Percentiles rank a stretch among this genome's conserved stretches.
phyloP scores from a whole-genome alignment of 2,113 vertebrate species.

The Alethe castanea region DNA sequence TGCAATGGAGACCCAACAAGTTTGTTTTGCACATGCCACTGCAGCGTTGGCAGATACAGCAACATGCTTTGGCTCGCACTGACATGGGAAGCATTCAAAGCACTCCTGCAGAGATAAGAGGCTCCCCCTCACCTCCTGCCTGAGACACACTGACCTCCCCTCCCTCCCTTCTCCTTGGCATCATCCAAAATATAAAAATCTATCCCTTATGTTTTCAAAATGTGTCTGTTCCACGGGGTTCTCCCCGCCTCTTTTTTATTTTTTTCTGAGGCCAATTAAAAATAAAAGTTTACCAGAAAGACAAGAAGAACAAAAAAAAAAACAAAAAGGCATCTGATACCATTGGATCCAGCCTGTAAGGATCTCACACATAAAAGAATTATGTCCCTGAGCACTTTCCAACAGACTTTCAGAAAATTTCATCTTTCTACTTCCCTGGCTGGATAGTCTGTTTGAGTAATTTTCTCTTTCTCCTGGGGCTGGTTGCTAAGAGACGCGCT shows the following conservation, averaged over 20 bases:
- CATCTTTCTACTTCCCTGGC: conserved; percentile 66
- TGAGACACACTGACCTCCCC: background rate
- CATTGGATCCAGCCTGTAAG: conserved; percentile 22
- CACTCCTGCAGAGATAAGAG: background rate
- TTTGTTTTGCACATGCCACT: conserved; percentile 15
- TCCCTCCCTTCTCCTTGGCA: background rate
- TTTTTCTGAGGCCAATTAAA: conserved; percentile 26
- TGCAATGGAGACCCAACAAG: background rate
- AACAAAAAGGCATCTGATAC: background rate
- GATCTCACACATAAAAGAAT: conserved; percentile 41
- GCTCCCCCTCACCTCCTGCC: background rate
- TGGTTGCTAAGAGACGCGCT: conserved; percentile 78
- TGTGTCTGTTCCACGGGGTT: background rate
- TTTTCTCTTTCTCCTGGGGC: conserved; percentile 76
- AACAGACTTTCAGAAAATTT: conserved; percentile 66
- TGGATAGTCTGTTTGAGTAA: conserved; percentile 71
- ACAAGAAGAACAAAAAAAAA: background rate
- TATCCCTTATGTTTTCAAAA: background rate
- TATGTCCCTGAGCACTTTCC: conserved; percentile 58
- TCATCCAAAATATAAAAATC: conserved; percentile 12
- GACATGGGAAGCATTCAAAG: conserved; percentile 26
- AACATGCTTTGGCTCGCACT: background rate
- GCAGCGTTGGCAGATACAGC: background rate
- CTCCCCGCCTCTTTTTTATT: rapidly evolving
- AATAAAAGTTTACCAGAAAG: conserved; percentile 21